These are phyloP conservation scores for Planococcus citri DNA, from an alignment of 1,140 invertebrate species.

Conservation along the genomic window DNA sequence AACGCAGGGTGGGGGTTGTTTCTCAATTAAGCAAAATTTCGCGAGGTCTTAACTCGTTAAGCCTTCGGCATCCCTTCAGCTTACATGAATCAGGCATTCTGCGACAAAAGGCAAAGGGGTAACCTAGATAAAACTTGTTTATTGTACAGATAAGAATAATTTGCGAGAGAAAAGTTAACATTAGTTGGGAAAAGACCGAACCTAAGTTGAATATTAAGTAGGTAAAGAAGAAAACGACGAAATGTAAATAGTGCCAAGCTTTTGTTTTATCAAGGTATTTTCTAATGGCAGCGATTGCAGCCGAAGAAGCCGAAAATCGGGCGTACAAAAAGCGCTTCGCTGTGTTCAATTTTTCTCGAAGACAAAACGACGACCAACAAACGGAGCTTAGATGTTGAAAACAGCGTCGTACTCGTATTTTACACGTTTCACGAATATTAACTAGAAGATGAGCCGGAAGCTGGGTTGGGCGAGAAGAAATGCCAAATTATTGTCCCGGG, in stretches of 20 bases:
- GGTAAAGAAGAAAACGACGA: not conserved
- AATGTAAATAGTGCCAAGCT: not conserved
- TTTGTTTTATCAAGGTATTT: constrained; percentile 8
- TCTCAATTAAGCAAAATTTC: not conserved
- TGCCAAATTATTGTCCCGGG: not conserved
- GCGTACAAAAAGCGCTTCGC: not conserved
- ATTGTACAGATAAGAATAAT: constrained; percentile 8
- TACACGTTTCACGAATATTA: not conserved
- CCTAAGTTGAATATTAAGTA: not conserved
- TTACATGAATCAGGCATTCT: no score
- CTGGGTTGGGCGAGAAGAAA: not conserved
- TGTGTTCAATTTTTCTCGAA: not conserved
- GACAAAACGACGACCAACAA: no score
- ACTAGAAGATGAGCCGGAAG: not conserved
- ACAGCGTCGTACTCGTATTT: not conserved
- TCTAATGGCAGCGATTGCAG: not conserved
- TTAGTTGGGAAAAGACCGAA: not conserved
- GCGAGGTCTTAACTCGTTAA: not conserved
- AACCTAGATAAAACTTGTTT: constrained; percentile 7
- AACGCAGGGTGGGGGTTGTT: not conserved
- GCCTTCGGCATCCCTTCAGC: not conserved
- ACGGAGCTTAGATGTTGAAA: not conserved
- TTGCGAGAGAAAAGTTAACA: not conserved
- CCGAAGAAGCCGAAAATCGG: no score
- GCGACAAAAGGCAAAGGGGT: not conserved